These are phyloP conservation scores for Branchinecta sandiegonensis DNA, from an alignment of 2,888 invertebrate genomes.

Conservation along the genomic window DNA sequence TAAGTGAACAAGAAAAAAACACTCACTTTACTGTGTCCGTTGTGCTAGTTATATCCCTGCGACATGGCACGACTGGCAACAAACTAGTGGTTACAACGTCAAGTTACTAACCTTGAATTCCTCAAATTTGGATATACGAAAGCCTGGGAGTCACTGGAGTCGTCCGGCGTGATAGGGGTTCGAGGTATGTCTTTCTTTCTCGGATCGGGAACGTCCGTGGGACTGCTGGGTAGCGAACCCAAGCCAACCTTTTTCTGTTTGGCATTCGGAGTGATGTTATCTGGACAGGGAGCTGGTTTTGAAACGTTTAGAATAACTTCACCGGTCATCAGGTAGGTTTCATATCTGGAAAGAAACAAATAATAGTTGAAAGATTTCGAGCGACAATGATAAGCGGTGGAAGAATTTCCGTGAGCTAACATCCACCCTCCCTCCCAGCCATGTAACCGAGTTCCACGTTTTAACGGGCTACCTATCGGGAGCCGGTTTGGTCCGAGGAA, in stretches of 20 bases:
- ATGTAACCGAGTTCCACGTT: too few species aligned
- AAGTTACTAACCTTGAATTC: neutral
- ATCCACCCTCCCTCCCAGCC: too few species aligned
- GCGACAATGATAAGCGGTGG: too few species aligned
- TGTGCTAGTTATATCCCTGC: too few species aligned
- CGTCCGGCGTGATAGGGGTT: conserved; percentile 5
- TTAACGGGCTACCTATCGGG: too few species aligned
- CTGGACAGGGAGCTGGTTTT: conserved; percentile 33
- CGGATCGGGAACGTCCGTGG: neutral
- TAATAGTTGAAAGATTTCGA: too few species aligned
- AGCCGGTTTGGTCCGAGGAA: too few species aligned
- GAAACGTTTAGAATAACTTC: conserved; percentile 87
- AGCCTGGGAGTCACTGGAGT: conserved; percentile 11
- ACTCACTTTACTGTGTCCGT: too few species aligned
- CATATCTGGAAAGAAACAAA: conserved; percentile 41
- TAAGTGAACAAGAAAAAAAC: too few species aligned
- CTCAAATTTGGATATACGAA: conserved; percentile 7
- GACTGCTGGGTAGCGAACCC: neutral
- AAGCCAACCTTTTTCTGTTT: conserved; percentile 20
- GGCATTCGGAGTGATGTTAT: conserved; percentile 23
- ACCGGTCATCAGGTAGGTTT: conserved; percentile 95
- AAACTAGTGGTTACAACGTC: too few species aligned
- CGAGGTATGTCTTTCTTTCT: conserved; percentile 13
- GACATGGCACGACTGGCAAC: too few species aligned
- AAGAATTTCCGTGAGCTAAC: too few species aligned